These are phyloP conservation scores for Bombyx mandarina DNA, from an alignment of 1,140 invertebrate species.

Conservation along the genomic window DNA sequence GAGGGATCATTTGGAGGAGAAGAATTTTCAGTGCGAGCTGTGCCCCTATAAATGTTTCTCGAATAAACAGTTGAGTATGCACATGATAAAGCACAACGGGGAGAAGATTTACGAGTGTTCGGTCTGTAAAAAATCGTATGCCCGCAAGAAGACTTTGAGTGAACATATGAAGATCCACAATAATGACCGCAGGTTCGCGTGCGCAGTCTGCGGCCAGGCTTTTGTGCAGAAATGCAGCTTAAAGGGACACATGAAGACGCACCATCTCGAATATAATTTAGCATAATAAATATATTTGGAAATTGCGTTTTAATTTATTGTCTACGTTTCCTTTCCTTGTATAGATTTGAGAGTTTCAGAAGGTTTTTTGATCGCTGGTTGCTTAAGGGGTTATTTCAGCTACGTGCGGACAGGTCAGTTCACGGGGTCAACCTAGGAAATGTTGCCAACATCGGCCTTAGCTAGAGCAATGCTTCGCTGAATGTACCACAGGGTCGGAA, in stretches of 20 bases:
- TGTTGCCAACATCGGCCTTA: too few species aligned
- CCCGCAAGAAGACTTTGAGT: slow-evolving; percentile 78
- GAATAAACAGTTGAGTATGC: slow-evolving; percentile 58
- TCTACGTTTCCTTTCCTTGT: too few species aligned
- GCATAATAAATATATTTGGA: not conserved
- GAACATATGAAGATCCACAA: slow-evolving; percentile 79
- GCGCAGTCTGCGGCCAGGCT: slow-evolving; percentile 66
- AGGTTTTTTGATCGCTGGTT: too few species aligned
- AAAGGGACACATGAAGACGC: slow-evolving; percentile 50
- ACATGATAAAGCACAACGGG: slow-evolving; percentile 72
- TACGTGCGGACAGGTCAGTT: too few species aligned
- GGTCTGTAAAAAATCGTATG: slow-evolving; percentile 72
- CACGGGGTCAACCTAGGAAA: too few species aligned
- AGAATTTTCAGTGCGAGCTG: slow-evolving; percentile 46
- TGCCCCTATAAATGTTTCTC: slow-evolving; percentile 56
- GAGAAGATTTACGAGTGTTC: slow-evolving; percentile 47
- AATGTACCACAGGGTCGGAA: too few species aligned
- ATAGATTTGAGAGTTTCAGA: too few species aligned
- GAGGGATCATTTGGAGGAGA: slow-evolving; percentile 55
- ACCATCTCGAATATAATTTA: slow-evolving; percentile 24
- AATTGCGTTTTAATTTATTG: too few species aligned
- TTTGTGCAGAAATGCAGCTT: slow-evolving; percentile 64
- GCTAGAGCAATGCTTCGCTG: too few species aligned
- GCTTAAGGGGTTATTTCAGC: too few species aligned
- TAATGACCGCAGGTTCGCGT: slow-evolving; percentile 66